Conservation (phyloP, 2,888 invertebrate species). For the Mongoloraphidia duomilia region DNA sequence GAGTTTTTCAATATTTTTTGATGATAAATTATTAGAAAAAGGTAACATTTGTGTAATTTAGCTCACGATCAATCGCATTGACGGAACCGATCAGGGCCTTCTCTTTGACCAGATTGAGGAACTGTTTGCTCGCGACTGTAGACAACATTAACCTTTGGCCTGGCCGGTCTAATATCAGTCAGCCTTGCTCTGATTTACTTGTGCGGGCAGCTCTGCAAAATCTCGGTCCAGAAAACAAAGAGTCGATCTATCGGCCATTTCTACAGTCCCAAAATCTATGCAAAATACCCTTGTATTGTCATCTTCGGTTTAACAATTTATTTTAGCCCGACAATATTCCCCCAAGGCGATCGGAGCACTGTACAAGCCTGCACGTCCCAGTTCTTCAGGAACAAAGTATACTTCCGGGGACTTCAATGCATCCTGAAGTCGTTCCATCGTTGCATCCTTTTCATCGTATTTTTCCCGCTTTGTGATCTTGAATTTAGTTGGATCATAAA, state of each 20-base stretch:
- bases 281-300: conserved; percentile 36
- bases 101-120: not conserved
- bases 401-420: conserved; percentile 10
- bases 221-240: conserved; percentile 27
- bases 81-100: not conserved
- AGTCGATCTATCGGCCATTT: conserved; percentile 23
- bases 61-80: too few species aligned
- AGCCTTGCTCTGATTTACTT: conserved; percentile 37
- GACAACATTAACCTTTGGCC: conserved; percentile 33
- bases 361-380: conserved; percentile 30
- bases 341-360: conserved; percentile 31
- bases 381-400: too few species aligned
- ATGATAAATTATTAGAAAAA: too few species aligned
- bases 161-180: conserved; percentile 31
- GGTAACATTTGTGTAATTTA: too few species aligned
- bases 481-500: conserved; percentile 43
- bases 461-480: conserved; percentile 35
- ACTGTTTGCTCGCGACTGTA: conserved; percentile 14
- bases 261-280: conserved; percentile 43
- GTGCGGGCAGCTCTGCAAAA: conserved; percentile 33
- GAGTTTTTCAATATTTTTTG: too few species aligned
- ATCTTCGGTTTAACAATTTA: conserved; percentile 30
- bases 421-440: conserved; percentile 40
- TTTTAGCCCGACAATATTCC: conserved; percentile 38
- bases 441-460: conserved; percentile 26